Base-by-base conservation (phyloP, 2,888 invertebrate species). In the Troides aeacus region DNA sequence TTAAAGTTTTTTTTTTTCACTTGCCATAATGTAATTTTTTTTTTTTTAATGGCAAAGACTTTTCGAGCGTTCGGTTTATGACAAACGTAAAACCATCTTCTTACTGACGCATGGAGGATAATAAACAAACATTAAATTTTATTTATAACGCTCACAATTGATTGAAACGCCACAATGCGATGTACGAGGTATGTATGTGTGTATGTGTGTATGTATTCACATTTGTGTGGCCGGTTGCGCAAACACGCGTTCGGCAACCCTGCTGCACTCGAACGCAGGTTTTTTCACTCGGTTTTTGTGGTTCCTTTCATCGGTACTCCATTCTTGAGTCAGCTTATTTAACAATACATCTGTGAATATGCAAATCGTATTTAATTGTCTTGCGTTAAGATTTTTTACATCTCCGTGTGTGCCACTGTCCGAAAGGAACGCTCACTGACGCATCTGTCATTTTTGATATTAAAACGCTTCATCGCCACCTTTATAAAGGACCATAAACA, bases 361-460 rank as follows among this genome's bases (percentile, higher is more conserved):
- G 91, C 91, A 91, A 90, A 91, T 90, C 78, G 76, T 62, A 69
- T 84, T 81, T 89, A 85, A 89, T 90, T 89, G 88, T 90, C 78
- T 81, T 71, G 75, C 77, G 75, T 78, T 77, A 74, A 71, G 69
- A 70, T 71, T 70, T 71, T 66, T 76, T 62, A 81, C 85, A 86
- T 77, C 73, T 77, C 72, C 75, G 75, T 74, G 77, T 80, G 76
- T 79, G 76, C 78, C 71, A 77, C 77, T 79, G 75, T 77, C 79
- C 79, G 74, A 72, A 77, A 74, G 67, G 63, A 70, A 65, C 42
- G 66, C 64, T 57, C 42, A 57, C 84, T 89, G 89, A 87, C 81
- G 87, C 92, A 91, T 92, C 92, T 92, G 92, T 90, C 90, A 90
- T 90, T 86, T 86, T 70, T 82, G 84, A 86, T 90, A 89, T 89